These are phyloP conservation scores for Anguilla japonica DNA, from an alignment of 2,113 vertebrate genomes.

Conservation along the genomic window DNA sequence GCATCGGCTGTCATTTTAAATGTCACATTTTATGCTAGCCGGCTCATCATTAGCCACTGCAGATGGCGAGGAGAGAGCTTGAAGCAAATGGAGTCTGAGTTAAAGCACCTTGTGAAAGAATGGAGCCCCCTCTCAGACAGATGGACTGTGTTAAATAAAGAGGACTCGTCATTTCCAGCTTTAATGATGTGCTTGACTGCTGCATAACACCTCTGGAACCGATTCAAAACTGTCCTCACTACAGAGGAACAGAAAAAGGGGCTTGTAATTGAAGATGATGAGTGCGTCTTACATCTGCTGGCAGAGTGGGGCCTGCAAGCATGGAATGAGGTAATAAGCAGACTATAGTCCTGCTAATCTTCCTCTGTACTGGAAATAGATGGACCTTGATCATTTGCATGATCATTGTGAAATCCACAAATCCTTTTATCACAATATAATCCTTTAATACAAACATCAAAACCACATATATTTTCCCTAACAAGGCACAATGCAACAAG, in stretches of 20 bases:
- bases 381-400: not conserved
- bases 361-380: not conserved
- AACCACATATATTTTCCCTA: too few species aligned
- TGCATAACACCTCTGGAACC: not conserved
- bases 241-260: not conserved
- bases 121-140: not conserved
- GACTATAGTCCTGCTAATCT: not conserved
- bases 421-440: too few species aligned
- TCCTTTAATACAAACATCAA: too few species aligned
- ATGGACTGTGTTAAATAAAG: not conserved
- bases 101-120: not conserved
- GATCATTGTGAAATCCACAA: not conserved
- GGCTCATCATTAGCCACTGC: not conserved
- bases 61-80: not conserved
- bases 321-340: not conserved
- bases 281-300: too few species aligned
- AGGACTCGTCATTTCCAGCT: not conserved
- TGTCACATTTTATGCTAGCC: not conserved
- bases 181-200: not conserved
- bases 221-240: not conserved
- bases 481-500: too few species aligned
- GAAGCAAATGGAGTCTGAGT: not conserved
- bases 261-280: not conserved
- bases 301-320: not conserved
- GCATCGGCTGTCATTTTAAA: not conserved